Conservation (phyloP, 2,797 vertebrate genomes). For the Sebastes kiyomatsui region DNA sequence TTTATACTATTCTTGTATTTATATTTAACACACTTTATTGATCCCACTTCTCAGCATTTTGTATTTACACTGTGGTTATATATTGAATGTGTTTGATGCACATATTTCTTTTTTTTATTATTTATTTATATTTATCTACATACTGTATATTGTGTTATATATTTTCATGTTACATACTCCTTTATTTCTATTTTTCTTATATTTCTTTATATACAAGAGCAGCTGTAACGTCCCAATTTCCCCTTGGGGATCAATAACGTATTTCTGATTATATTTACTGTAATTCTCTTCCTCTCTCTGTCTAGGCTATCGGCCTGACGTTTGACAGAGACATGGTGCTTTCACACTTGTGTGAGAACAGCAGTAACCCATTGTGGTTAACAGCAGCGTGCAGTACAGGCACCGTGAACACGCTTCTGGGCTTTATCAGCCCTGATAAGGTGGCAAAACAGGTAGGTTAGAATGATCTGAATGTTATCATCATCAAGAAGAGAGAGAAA, state of each 20-base stretch:
- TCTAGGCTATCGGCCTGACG: conserved; percentile 68
- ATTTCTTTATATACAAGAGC: too few species aligned
- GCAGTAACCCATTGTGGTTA: conserved; percentile 32
- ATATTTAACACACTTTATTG: too few species aligned
- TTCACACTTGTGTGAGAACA: conserved; percentile 66
- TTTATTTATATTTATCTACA: too few species aligned
- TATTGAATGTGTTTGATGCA: too few species aligned
- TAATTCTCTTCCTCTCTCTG: neutral
- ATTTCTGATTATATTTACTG: neutral
- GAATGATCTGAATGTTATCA: neutral
- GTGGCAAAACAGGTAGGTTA: conserved; percentile 75
- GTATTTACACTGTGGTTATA: too few species aligned
- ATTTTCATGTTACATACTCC: too few species aligned
- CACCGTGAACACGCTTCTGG: conserved; percentile 58
- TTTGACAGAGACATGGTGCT: conserved; percentile 50
- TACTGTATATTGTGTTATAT: too few species aligned
- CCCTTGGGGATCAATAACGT: neutral
- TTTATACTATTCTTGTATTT: too few species aligned
- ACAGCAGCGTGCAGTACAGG: conserved; percentile 56
- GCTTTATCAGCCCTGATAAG: conserved; percentile 63
- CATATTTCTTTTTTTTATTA: too few species aligned
- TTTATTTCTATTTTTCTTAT: too few species aligned
- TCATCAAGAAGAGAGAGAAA: neutral
- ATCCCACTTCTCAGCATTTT: too few species aligned
- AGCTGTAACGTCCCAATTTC: too few species aligned